A percentile compares a stretch with the other conserved stretches of the same genome.
Evolutionary conservation across 2,888 invertebrate species (phyloP).

Genomic region (Amblyteles armatorius): DNA sequence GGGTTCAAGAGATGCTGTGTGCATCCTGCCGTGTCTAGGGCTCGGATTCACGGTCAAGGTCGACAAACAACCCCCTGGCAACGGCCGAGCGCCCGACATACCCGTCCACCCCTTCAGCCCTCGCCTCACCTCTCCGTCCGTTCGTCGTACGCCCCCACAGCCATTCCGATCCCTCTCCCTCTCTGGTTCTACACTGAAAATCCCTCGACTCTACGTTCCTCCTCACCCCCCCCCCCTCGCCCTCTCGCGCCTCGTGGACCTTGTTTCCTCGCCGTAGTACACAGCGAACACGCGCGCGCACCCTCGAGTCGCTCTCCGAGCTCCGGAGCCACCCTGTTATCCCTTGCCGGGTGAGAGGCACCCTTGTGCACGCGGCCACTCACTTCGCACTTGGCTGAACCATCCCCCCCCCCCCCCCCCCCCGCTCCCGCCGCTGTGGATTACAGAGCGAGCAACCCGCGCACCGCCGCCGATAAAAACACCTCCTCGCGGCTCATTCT

Average conservation of each 20-base stretch:
- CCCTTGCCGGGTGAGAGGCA: neutral
- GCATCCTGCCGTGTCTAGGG: slow-evolving; percentile 72
- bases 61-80: slow-evolving; percentile 72
- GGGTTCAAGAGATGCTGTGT: slow-evolving; percentile 55
- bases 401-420: slow-evolving; percentile 27
- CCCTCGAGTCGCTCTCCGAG: neutral
- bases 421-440: too few relatives aligned
- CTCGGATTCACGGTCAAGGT: slow-evolving; percentile 77
- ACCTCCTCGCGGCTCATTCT: slow-evolving; percentile 51
- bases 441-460: slow-evolving; percentile 15
- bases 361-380: slow-evolving; percentile 29
- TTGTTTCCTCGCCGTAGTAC: neutral
- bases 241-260: neutral
- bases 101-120: slow-evolving; percentile 13
- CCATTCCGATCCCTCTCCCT: neutral
- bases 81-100: slow-evolving; percentile 49
- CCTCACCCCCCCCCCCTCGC: neutral
- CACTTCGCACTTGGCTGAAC: slow-evolving; percentile 49
- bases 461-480: neutral
- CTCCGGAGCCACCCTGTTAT: slow-evolving; percentile 1
- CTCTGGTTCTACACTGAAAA: neutral
- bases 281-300: neutral
- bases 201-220: slow-evolving; percentile 6
- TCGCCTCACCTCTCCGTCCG: slow-evolving; percentile 9
- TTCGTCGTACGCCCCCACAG: slow-evolving; percentile 48